Conservation (phyloP, 2,113 vertebrate species). For the Coregonus clupeaformis region DNA sequence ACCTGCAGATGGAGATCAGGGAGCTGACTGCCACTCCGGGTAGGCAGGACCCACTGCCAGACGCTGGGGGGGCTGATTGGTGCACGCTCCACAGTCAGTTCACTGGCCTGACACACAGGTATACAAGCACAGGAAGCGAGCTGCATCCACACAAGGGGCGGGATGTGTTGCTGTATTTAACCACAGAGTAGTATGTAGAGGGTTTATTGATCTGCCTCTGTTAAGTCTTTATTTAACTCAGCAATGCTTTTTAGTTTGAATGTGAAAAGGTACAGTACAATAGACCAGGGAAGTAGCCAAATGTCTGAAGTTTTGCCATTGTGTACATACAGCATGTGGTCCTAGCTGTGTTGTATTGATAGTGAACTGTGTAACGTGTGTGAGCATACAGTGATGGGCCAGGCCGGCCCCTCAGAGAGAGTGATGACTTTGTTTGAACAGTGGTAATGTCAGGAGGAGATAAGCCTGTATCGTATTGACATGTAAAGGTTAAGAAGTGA, state of each 20-base stretch:
- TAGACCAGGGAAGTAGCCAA: too few relatives aligned
- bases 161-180: too few relatives aligned
- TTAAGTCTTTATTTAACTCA: background rate
- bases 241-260: background rate
- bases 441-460: conserved; percentile 74
- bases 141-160: too few relatives aligned
- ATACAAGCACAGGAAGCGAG: too few relatives aligned
- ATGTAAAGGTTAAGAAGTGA: conserved; percentile 78
- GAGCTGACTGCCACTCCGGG: conserved; percentile 52
- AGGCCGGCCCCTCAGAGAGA: conserved; percentile 33
- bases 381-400: background rate
- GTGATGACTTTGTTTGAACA: conserved; percentile 69
- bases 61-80: conserved; percentile 53
- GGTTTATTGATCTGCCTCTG: background rate
- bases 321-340: background rate
- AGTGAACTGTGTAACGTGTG: too few relatives aligned
- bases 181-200: too few relatives aligned
- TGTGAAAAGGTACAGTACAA: too few relatives aligned
- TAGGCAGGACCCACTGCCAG: conserved; percentile 55
- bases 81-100: background rate
- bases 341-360: background rate
- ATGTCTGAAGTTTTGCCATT: too few relatives aligned
- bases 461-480: conserved; percentile 77
- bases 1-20: conserved; percentile 49
- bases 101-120: too few relatives aligned